phyloP scores from a whole-genome alignment of 1,140 invertebrate species.

The Euwallacea similis region DNA sequence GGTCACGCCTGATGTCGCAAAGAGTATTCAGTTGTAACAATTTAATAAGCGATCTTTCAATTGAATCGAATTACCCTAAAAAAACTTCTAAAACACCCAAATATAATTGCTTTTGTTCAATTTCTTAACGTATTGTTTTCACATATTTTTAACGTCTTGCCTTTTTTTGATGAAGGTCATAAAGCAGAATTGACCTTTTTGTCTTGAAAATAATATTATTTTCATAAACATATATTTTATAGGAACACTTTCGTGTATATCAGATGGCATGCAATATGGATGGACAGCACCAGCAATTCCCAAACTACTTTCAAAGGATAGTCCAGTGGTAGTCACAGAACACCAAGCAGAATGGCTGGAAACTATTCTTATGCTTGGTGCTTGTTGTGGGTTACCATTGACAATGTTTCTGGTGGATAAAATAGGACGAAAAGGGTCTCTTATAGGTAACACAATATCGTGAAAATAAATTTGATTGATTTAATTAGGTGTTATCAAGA shows the following conservation, averaged over 20 bases:
- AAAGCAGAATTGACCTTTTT: too few relatives aligned
- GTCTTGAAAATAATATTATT: too few relatives aligned
- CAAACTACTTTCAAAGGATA: conserved; percentile 51
- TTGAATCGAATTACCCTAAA: background rate
- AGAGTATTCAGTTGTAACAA: conserved; percentile 1
- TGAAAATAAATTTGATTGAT: too few relatives aligned
- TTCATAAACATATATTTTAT: conserved; percentile 7
- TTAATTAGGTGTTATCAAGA: too few relatives aligned
- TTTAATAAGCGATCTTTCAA: background rate
- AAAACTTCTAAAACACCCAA: too few relatives aligned
- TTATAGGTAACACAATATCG: background rate
- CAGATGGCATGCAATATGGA: conserved; percentile 45
- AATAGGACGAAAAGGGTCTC: conserved; percentile 63
- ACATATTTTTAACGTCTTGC: too few relatives aligned
- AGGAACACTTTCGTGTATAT: conserved; percentile 44
- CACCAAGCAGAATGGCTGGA: conserved; percentile 61
- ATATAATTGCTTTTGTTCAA: too few relatives aligned
- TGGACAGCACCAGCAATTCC: conserved; percentile 47
- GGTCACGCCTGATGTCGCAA: conserved; percentile 1
- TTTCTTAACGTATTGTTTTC: too few relatives aligned
- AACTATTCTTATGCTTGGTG: conserved; percentile 64
- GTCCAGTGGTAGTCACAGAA: conserved; percentile 45
- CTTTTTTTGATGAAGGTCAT: background rate
- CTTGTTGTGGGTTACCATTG: conserved; percentile 62
- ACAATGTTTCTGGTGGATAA: conserved; percentile 61